Percentiles rank a stretch among this genome's conserved stretches.
Evolutionary conservation across 2,888 invertebrate species (phyloP).

Genomic region (Caenorhabditis sulstoni): DNA sequence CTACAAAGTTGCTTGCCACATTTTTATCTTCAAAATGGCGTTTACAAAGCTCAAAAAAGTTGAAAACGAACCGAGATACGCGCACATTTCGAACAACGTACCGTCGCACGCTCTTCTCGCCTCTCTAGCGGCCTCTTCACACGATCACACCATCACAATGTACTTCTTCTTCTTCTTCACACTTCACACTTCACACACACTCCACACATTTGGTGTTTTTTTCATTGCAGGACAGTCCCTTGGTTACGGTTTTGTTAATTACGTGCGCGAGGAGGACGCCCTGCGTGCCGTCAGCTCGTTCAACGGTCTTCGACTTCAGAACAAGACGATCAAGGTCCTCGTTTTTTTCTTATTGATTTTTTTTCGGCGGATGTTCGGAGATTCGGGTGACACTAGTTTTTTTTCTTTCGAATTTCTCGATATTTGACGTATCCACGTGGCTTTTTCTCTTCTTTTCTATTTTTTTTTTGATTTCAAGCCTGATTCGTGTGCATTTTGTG

Average conservation of each 20-base stretch:
- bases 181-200: neutral
- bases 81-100: no score
- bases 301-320: constrained; percentile 97
- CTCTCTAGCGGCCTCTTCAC: constrained; percentile 1
- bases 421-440: neutral
- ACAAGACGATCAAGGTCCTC: constrained; percentile 98
- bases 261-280: constrained; percentile 96
- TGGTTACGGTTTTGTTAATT: constrained; percentile 99
- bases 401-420: constrained; percentile 18
- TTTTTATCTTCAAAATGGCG: neutral
- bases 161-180: constrained; percentile 8
- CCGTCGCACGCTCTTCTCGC: neutral
- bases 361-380: no score
- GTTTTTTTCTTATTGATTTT: constrained; percentile 16
- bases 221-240: constrained; percentile 90
- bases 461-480: neutral
- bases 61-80: neutral
- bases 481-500: no score
- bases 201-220: constrained; percentile 47
- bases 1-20: no score
- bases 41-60: neutral
- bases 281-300: constrained; percentile 98
- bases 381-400: neutral
- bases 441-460: neutral
- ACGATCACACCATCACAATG: neutral